Conservation (phyloP, 2,888 invertebrate species). For the Bombyx huttoni region DNA sequence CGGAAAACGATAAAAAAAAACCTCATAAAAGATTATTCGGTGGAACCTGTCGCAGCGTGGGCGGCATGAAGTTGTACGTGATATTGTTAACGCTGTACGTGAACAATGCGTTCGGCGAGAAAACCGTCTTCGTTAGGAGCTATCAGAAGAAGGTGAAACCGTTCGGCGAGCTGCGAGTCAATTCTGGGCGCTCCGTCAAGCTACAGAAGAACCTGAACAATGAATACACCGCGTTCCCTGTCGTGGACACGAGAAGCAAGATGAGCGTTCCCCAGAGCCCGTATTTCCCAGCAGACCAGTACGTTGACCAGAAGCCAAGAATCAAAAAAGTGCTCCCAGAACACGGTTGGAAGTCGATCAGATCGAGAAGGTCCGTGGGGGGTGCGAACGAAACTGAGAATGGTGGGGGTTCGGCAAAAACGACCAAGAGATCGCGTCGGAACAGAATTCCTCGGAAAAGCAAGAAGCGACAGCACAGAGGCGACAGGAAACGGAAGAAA, state of each 20-base stretch:
- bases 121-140: slow-evolving; percentile 8
- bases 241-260: slow-evolving; percentile 6
- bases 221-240: slow-evolving; percentile 34
- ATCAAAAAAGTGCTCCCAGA: slow-evolving; percentile 35
- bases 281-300: slow-evolving; percentile 21
- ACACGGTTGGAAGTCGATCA: slow-evolving; percentile 10
- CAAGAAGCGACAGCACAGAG: background rate
- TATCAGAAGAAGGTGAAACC: slow-evolving; percentile 24
- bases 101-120: slow-evolving; percentile 9
- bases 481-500: no score
- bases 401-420: background rate
- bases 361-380: slow-evolving; percentile 21
- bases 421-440: background rate
- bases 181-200: slow-evolving; percentile 22
- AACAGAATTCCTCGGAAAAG: background rate
- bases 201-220: background rate
- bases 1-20: slow-evolving; percentile 22
- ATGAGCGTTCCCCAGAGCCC: slow-evolving; percentile 26
- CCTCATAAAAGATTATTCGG: slow-evolving; percentile 8
- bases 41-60: background rate
- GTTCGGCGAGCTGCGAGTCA: slow-evolving; percentile 21
- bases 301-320: slow-evolving; percentile 19
- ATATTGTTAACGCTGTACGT: slow-evolving; percentile 15
- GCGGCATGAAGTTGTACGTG: slow-evolving; percentile 25
- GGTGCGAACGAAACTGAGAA: background rate